Evolutionary conservation across 53 echinoderm and acorn worm species (phyloP).

Genomic region (Arbacia lixula): DNA sequence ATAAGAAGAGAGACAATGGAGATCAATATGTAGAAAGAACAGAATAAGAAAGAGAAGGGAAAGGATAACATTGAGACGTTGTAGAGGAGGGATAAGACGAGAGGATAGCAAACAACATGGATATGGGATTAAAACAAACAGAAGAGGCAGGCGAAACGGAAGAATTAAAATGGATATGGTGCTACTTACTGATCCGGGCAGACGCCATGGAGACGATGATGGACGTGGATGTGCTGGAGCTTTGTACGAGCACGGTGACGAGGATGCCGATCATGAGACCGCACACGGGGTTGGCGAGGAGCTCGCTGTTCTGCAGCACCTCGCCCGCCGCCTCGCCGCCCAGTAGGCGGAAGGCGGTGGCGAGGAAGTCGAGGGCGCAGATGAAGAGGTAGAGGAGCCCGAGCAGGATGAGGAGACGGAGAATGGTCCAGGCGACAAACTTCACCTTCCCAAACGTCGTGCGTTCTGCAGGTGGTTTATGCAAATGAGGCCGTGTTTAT

Average conservation of each 20-base stretch:
- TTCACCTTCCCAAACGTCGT: constrained; percentile 24
- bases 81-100: no score
- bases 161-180: no score
- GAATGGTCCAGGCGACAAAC: constrained; percentile 24
- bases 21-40: no score
- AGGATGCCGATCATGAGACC: constrained; percentile 93
- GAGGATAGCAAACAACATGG: no score
- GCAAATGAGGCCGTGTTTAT: no score
- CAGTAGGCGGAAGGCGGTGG: constrained; percentile 86
- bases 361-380: constrained; percentile 89
- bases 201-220: constrained; percentile 91
- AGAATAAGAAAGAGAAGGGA: no score
- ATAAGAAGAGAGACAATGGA: no score
- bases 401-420: constrained; percentile 66
- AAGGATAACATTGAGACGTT: no score
- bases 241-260: constrained; percentile 93
- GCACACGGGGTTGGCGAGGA: constrained; percentile 82
- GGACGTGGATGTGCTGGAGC: constrained; percentile 95
- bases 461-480: constrained; percentile 9
- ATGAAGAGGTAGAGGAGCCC: constrained; percentile 93
- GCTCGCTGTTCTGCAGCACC: constrained; percentile 73
- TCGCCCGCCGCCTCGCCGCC: constrained; percentile 85
- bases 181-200: constrained; percentile 72
- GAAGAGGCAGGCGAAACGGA: no score
- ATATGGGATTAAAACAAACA: no score